Evolutionary conservation across 2,888 invertebrate species (phyloP), one percentile per base, ranked within the genome.

Genomic region (Luperina nickerlii): DNA sequence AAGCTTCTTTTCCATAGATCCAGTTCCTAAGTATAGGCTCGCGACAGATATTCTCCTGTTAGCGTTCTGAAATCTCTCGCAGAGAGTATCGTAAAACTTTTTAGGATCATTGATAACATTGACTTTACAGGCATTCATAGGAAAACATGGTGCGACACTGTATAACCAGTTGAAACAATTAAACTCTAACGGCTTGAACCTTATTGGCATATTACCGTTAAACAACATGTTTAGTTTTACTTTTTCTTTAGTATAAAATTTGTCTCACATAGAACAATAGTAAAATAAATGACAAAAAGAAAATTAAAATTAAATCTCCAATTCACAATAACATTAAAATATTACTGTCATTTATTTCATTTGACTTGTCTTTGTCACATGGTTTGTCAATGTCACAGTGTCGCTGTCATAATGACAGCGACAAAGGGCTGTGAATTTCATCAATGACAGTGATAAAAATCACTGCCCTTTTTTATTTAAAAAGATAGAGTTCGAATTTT

Each of bases 21-120:
- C 99, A 74, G 98, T 99, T 24, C 99, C 99, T 79, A 99, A 96
- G 93, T 99, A 99, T 20, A 99, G 96, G 82, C 99, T 99, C 8
- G 99, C 98, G 73, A 99, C 94, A 0, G 98, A 98, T 90, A 99
- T 98, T 89, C 99, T 97, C 74, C 96, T 95, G 81, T 97, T 97
- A 0, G 99, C 98, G 76, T 94, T 95, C 75, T 95, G 95, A 92
- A 98, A 98, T 92, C 98, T 97, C 69, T 98, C 97, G 85, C 98
- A 94, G 24, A 99, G 92, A 0, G 97, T 98, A 15, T 98, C 97
- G 92, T 99, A 99, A 94, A 99, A 99, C 82, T 97, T 97, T 73
- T 96, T 95, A 0, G 99, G 99, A 90, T 98, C 98, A 67, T 97
- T 97, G 83, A 99, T 97, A 77, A 99, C 97, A 87, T 97, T 97